These are phyloP conservation scores for Perdix hodgsoniae DNA, from an alignment of 2,797 vertebrate species.

Conservation along the genomic window DNA sequence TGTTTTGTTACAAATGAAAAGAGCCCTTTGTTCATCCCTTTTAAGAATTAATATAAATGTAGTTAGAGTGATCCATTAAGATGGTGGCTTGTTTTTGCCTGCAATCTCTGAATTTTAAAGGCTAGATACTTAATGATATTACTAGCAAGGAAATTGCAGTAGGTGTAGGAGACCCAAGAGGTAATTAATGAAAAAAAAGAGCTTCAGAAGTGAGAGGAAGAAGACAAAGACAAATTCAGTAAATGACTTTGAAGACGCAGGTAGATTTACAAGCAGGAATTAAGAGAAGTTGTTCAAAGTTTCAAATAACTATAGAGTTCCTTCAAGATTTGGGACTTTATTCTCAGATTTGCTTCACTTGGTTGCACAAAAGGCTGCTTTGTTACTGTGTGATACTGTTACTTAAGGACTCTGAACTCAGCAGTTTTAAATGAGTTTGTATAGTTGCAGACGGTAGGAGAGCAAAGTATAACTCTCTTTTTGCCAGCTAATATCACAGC, in stretches of 20 bases:
- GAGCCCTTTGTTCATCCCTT: background rate
- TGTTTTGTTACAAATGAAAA: background rate
- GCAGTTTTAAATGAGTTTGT: slow-evolving; percentile 21
- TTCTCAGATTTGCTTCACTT: slow-evolving; percentile 30
- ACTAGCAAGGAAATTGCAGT: background rate
- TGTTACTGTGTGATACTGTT: background rate
- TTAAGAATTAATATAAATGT: background rate
- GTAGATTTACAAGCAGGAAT: background rate
- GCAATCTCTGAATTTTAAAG: background rate
- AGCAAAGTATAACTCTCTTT: slow-evolving; percentile 1
- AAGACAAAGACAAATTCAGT: background rate
- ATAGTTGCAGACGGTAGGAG: slow-evolving; percentile 26
- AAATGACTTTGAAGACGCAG: background rate
- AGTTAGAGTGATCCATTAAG: background rate
- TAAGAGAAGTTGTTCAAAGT: background rate
- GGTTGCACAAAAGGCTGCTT: background rate
- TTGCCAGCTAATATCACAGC: background rate
- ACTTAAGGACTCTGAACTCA: slow-evolving; percentile 28
- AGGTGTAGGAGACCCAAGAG: background rate
- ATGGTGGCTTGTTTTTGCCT: background rate
- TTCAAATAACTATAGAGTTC: background rate
- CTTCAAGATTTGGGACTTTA: slow-evolving; percentile 22
- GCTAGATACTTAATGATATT: background rate
- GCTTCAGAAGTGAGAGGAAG: background rate
- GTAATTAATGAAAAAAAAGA: background rate